Base-by-base conservation (phyloP, 2,888 invertebrate species). In the Parnassius smintheus region DNA sequence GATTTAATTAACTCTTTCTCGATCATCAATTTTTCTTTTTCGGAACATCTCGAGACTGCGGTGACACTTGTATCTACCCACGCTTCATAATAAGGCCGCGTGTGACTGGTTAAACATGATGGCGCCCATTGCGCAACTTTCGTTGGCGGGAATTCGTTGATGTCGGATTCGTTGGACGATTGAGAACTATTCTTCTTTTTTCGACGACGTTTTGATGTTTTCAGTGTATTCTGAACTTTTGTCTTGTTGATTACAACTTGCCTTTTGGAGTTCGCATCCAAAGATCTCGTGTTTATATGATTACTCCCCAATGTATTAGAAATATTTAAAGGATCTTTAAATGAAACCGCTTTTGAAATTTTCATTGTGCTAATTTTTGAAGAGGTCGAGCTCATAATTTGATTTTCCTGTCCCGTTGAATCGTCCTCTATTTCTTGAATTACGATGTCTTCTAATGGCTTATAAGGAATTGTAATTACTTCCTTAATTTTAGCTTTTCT, bases 91-190 rank as follows among this genome's bases (percentile, higher is more conserved):
- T 88, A 89, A 0, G 84, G 85, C 56, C 81, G 81, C 0, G 86
- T 83, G n/a, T 83, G 80, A 0, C 73, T 68, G 2, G 73, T 78
- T 0, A 81, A 62, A 2, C 76, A 76, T 0, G 73, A 70, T 0
- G 88, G 84, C 1, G 77, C 80, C 89, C 88, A 89, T 69, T 82
- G 83, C 0, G 86, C 85, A 0, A 88, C 82, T 64, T 88, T 87
- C 0, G 88, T 88, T 0, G 72, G 70, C 0, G 84, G 83, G 0
- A 81, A 81, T 0, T 62, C 61, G 4, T 65, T 63, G 10, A 25
- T 56, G 10, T 45, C 8, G 0, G 65, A 63, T 9, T 18, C 9
- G 8, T 68, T 67, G 0, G 73, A 68, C 0, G 75, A 77, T 0
- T 46, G 42, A 0, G 53, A 2, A 9, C 56, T 42, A 1, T 55